phyloP scores from a whole-genome alignment of 2,888 invertebrate genomes.

The Apantesis nais region DNA sequence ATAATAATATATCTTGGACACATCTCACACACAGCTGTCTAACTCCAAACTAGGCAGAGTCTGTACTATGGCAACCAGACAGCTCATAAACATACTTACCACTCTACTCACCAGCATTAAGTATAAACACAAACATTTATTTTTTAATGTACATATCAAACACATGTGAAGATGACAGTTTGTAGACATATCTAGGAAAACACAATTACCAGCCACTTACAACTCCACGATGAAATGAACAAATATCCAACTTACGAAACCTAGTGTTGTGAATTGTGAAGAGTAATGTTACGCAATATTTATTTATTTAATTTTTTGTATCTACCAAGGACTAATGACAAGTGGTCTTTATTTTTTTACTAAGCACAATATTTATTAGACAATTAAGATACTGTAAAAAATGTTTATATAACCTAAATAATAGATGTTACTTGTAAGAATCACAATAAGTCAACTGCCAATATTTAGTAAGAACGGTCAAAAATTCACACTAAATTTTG shows the following conservation, averaged over 20 bases:
- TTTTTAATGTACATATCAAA: neutral
- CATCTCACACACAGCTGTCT: too few relatives aligned
- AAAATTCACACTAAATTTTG: neutral
- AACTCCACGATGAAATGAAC: neutral
- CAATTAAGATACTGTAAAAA: neutral
- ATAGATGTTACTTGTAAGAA: neutral
- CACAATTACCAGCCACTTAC: neutral
- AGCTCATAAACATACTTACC: too few relatives aligned
- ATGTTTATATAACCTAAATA: neutral
- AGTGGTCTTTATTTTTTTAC: neutral
- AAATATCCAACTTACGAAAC: neutral
- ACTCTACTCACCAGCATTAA: neutral
- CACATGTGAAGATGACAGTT: neutral
- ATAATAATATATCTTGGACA: too few relatives aligned
- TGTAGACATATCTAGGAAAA: neutral
- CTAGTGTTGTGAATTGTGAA: neutral
- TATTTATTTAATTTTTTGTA: neutral
- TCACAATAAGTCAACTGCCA: neutral
- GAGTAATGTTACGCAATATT: neutral
- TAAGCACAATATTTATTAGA: neutral
- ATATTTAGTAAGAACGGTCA: neutral
- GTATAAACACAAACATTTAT: neutral
- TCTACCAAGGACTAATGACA: neutral
- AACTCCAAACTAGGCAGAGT: too few relatives aligned
- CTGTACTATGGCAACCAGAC: too few relatives aligned